Percentiles rank a stretch among this genome's conserved stretches.
Evolutionary conservation across 2,888 invertebrate genomes (phyloP).

Genomic region (Rhagonycha fulva): DNA sequence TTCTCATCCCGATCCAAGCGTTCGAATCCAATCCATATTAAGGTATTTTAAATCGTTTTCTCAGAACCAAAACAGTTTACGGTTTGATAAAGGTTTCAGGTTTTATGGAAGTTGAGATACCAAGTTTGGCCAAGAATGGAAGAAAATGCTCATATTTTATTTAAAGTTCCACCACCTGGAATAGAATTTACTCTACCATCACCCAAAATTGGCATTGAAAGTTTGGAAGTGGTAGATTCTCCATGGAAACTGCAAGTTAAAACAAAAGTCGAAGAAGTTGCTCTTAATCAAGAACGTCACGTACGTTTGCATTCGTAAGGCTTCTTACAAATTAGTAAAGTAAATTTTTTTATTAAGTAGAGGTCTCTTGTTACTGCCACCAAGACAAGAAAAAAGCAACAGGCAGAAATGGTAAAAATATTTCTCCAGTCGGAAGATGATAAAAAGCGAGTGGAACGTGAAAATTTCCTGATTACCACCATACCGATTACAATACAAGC

Average conservation of each 20-base stretch:
- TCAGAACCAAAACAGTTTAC: neutral
- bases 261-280: slow-evolving; percentile 98
- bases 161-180: slow-evolving; percentile 98
- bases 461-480: slow-evolving; percentile 93
- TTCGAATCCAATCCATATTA: slow-evolving; percentile 82
- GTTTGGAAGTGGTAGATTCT: slow-evolving; percentile 93
- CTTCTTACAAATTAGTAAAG: neutral
- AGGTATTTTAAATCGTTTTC: slow-evolving; percentile 55
- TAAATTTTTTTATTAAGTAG: slow-evolving; percentile 58
- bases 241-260: slow-evolving; percentile 99
- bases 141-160: slow-evolving; percentile 91
- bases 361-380: slow-evolving; percentile 96
- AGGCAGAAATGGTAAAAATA: slow-evolving; percentile 95
- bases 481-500: slow-evolving; percentile 95
- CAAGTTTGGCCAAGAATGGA: slow-evolving; percentile 99
- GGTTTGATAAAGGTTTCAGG: slow-evolving; percentile 72
- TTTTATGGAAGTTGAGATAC: slow-evolving; percentile 94
- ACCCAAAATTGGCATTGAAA: slow-evolving; percentile 96
- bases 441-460: slow-evolving; percentile 90
- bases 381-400: slow-evolving; percentile 97
- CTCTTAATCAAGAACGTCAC: slow-evolving; percentile 95
- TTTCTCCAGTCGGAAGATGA: slow-evolving; percentile 96
- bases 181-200: slow-evolving; percentile 99
- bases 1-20: slow-evolving; percentile 79
- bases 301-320: slow-evolving; percentile 55